Conservation (phyloP, 2,113 vertebrate species). For the Heterochromis multidens region DNA sequence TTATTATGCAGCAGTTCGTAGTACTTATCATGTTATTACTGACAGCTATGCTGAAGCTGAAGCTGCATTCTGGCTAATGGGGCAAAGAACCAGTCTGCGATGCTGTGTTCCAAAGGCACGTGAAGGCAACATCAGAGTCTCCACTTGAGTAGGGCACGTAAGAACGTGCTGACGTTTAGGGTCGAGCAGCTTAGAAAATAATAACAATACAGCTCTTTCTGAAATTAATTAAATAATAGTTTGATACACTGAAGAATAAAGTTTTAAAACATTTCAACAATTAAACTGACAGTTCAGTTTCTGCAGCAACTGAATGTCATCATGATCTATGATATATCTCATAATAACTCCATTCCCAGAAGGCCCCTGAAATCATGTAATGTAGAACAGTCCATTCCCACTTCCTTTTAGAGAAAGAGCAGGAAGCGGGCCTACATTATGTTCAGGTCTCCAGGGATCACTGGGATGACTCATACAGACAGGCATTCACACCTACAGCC, state of each 20-base stretch:
- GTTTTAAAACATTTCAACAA: neutral
- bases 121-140: slow-evolving; percentile 38
- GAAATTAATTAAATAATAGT: neutral
- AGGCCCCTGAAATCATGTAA: neutral
- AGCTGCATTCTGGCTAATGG: neutral
- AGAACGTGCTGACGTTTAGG: slow-evolving; percentile 35
- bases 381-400: neutral
- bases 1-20: too few relatives aligned
- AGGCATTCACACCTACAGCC: neutral
- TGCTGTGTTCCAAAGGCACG: neutral
- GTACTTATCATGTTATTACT: neutral
- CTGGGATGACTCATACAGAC: neutral
- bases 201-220: neutral
- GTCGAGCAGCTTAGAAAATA: neutral
- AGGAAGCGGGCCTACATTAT: neutral
- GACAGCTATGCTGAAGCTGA: neutral
- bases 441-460: neutral
- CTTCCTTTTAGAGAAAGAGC: neutral
- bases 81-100: rapidly evolving
- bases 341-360: neutral
- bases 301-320: neutral
- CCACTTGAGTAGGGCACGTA: slow-evolving; percentile 9
- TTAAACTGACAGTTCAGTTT: neutral
- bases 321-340: neutral
- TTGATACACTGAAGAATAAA: neutral